Base-by-base conservation (phyloP, 2,797 vertebrate species). In the Cottoperca gobio region DNA sequence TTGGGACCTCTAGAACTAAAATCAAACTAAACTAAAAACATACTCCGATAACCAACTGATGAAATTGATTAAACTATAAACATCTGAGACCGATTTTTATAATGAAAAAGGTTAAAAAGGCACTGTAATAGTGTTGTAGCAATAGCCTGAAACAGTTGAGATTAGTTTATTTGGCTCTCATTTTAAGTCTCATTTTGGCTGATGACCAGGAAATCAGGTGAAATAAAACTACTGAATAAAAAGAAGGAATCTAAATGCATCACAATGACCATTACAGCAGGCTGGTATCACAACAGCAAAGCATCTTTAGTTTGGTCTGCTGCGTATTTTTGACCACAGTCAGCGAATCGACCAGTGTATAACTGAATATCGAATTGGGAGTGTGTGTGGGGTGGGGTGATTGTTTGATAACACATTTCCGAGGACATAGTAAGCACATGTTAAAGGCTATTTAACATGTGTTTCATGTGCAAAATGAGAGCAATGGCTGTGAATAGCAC, bases 251-350 rank as follows among this genome's bases (percentile, higher is more conserved):
- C 45, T 35, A 78, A n/a, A 73, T 70, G 79, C 24, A 78, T 76
- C 68, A 72, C 48, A 79, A 84, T 87, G 89, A 91, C 88, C 93
- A 93, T 93, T 84, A 94, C 93, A 95, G 93, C 94, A 95, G 94
- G 93, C 93, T 93, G 76, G 92, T 70, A 87, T 84, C 66, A 64
- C 59, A 84, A 75, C 73, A 85, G 81, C 62, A 79, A 69, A 79
- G 70, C 73, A 55, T 71, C 70, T 73, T 67, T 39, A 59, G 57
- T 73, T 42, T 23, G 42, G 50, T 74, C 65, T 68, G 72, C 73
- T 84, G 75, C 31, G 31, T 63, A 77, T 61, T 77, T 79, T 78
- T 53, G 73, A 64, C 53, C 58, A 81, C 76, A 45, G 52, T 67
- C 70, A 77, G 59, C 75, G 46, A 69, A 77, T 67, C 28, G 55